Conservation (phyloP, 2,113 vertebrate genomes). For the Cheilinus undulatus region DNA sequence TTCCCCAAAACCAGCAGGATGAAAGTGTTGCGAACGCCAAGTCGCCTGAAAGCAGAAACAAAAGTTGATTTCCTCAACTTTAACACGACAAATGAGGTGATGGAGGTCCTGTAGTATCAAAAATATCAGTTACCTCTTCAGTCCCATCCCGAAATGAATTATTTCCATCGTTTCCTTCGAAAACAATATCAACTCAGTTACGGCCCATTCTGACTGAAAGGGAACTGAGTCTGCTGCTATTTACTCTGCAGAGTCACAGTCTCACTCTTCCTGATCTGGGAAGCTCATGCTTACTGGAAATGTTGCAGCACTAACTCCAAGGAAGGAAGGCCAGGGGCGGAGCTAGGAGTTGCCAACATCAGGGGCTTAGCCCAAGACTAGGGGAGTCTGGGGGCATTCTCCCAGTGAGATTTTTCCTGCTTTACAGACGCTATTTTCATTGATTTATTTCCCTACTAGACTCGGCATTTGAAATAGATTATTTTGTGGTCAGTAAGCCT, state of each 20-base stretch:
- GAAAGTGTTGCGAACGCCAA: background rate
- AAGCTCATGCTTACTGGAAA: conserved; percentile 12
- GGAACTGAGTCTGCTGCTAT: background rate
- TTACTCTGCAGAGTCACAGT: no score
- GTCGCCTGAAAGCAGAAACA: conserved; percentile 9
- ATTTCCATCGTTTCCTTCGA: background rate
- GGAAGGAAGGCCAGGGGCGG: conserved; percentile 13
- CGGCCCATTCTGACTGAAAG: background rate
- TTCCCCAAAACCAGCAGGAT: conserved; percentile 1
- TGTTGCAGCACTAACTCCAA: background rate
- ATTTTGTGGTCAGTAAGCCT: no score
- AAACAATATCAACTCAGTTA: background rate
- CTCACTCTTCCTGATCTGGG: conserved; percentile 12
- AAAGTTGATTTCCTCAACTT: background rate
- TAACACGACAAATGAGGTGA: background rate
- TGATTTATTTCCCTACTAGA: no score
- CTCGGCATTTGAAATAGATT: no score
- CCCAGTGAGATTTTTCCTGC: no score
- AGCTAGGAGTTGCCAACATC: no score
- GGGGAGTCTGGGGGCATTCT: no score
- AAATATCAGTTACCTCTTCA: background rate
- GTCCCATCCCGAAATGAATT: background rate
- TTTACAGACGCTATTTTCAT: no score
- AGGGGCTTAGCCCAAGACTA: no score
- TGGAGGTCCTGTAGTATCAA: no score